A percentile compares a stretch with the other conserved stretches of the same genome.
Evolutionary conservation across 2,113 vertebrate genomes (phyloP).

Genomic region (Pogona vitticeps): DNA sequence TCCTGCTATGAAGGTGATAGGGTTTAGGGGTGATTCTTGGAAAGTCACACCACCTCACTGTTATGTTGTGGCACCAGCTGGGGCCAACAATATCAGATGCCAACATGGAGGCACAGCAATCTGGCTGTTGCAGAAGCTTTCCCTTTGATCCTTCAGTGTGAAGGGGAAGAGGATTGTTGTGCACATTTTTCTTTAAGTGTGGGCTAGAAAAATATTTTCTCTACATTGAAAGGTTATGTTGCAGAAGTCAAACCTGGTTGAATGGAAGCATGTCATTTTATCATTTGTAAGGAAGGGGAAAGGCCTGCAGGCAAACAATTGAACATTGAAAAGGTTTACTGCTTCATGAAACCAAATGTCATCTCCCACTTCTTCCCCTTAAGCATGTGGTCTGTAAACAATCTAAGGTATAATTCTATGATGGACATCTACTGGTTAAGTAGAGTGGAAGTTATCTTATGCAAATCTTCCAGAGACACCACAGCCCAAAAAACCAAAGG

Average conservation of each 20-base stretch:
- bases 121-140: neutral
- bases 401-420: neutral
- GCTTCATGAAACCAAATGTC: conserved; percentile 20
- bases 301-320: neutral
- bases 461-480: neutral
- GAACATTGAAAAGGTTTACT: conserved; percentile 13
- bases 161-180: neutral
- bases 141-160: neutral
- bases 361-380: neutral
- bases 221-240: conserved; percentile 29
- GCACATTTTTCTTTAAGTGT: neutral
- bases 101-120: neutral
- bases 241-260: conserved; percentile 18
- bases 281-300: neutral
- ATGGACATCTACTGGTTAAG: neutral
- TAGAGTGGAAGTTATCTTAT: neutral
- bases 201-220: conserved; percentile 12
- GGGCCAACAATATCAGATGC: neutral
- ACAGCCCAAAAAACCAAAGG: neutral
- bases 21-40: neutral
- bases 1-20: neutral
- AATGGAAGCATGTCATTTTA: neutral
- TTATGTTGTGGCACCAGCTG: neutral
- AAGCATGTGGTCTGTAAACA: neutral
- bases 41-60: neutral